These are phyloP conservation scores for Tubiluchus corallicola DNA, from an alignment of 2,888 invertebrate species.

Conservation along the genomic window DNA sequence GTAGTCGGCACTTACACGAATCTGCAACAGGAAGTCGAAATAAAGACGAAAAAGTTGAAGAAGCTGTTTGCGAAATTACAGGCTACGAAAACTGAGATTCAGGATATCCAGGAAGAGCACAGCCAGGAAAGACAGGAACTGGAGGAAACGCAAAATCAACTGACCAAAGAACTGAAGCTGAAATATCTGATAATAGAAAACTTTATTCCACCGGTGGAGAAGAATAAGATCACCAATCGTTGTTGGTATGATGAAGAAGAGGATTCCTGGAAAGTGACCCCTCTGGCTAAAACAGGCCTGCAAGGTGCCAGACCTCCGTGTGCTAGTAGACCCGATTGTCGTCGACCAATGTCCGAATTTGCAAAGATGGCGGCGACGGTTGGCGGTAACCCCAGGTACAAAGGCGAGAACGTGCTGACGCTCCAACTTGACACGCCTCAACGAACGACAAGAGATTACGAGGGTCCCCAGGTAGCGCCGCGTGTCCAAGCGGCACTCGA, in stretches of 20 bases:
- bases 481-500: constrained; percentile 46
- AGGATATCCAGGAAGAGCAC: constrained; percentile 67
- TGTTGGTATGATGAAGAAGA: constrained; percentile 56
- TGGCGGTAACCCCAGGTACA: constrained; percentile 33
- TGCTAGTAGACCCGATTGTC: constrained; percentile 40
- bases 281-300: constrained; percentile 21
- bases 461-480: constrained; percentile 48
- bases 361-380: constrained; percentile 38
- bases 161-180: constrained; percentile 69
- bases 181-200: constrained; percentile 40
- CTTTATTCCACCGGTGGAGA: constrained; percentile 24
- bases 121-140: constrained; percentile 75
- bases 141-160: constrained; percentile 74
- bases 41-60: constrained; percentile 79
- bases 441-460: constrained; percentile 54
- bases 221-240: neutral
- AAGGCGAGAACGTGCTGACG: constrained; percentile 50
- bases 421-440: constrained; percentile 55
- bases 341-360: constrained; percentile 40
- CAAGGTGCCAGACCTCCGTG: constrained; percentile 39
- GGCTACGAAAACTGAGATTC: constrained; percentile 51
- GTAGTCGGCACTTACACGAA: constrained; percentile 75
- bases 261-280: constrained; percentile 45
- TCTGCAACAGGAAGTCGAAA: constrained; percentile 87
- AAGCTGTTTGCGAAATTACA: constrained; percentile 69